Conservation (phyloP, 2,113 vertebrate genomes). For the Amphiprion percula region DNA sequence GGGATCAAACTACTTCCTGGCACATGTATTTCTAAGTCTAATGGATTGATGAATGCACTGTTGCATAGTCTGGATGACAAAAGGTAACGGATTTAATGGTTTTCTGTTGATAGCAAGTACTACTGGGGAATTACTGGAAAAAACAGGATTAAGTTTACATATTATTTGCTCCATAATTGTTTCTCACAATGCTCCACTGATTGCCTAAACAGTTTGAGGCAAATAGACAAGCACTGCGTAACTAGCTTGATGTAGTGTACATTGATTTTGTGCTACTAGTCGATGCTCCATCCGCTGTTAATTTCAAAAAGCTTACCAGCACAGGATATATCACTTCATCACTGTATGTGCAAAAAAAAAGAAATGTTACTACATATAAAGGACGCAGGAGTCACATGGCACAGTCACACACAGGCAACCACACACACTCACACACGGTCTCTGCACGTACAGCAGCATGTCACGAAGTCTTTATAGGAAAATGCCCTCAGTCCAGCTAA, state of each 20-base stretch:
- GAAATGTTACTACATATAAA: conserved; percentile 46
- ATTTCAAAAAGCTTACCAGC: conserved; percentile 41
- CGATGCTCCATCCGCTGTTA: conserved; percentile 19
- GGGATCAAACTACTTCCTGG: conserved; percentile 26
- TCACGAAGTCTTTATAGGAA: conserved; percentile 57
- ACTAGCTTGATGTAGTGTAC: conserved; percentile 32
- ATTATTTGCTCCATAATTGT: conserved; percentile 25
- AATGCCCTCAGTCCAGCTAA: conserved; percentile 71
- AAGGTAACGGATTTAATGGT: conserved; percentile 11
- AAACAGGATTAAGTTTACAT: conserved; percentile 22
- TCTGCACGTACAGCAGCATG: conserved; percentile 54
- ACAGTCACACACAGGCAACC: neutral
- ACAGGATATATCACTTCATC: conserved; percentile 42
- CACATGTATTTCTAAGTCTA: conserved; percentile 23
- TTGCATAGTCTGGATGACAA: conserved; percentile 66
- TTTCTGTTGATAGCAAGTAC: conserved; percentile 22
- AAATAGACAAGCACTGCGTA: conserved; percentile 36
- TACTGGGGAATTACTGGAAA: conserved; percentile 29
- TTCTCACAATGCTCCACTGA: conserved; percentile 15
- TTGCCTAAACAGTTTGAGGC: conserved; percentile 28
- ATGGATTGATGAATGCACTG: conserved; percentile 24
- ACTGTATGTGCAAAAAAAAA: conserved; percentile 51
- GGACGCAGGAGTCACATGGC: conserved; percentile 31
- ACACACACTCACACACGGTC: conserved; percentile 23
- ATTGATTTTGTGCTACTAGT: conserved; percentile 58